Evolutionary conservation across 1,140 invertebrate species (phyloP).

Genomic region (Anagrus nilaparvatae): DNA sequence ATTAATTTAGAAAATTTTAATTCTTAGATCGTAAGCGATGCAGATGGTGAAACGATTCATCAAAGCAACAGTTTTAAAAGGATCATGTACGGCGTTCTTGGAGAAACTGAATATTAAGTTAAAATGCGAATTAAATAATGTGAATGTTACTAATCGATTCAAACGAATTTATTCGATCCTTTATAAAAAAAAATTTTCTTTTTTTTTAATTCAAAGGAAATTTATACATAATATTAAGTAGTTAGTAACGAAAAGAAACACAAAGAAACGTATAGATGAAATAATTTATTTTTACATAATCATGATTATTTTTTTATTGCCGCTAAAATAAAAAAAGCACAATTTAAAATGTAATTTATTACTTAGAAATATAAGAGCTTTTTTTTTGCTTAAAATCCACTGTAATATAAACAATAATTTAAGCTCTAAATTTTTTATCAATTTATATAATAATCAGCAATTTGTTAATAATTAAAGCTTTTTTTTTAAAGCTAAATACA

Average conservation of each 20-base stretch:
- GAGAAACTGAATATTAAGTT: constrained; percentile 66
- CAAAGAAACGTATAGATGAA: background rate
- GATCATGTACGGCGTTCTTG: constrained; percentile 81
- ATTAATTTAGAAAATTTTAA: no score
- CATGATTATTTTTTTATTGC: constrained; percentile 14
- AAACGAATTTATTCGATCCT: no score
- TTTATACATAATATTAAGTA: constrained; percentile 10
- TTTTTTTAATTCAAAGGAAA: background rate
- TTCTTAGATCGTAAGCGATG: constrained; percentile 48
- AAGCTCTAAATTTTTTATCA: no score
- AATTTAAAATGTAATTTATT: no score
- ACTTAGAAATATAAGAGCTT: no score
- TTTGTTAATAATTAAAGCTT: no score
- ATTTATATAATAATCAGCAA: no score
- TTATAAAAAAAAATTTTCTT: no score
- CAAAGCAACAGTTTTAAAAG: constrained; percentile 86
- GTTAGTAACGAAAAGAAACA: constrained; percentile 12
- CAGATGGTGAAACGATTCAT: constrained; percentile 66
- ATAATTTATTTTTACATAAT: constrained; percentile 17
- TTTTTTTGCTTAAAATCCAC: no score
- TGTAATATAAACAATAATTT: no score
- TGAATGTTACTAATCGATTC: constrained; percentile 11
- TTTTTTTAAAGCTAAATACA: no score
- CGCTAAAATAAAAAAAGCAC: constrained; percentile 1
- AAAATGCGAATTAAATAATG: no score